Conservation (phyloP, 2,113 vertebrate species). For the Columba livia region DNA sequence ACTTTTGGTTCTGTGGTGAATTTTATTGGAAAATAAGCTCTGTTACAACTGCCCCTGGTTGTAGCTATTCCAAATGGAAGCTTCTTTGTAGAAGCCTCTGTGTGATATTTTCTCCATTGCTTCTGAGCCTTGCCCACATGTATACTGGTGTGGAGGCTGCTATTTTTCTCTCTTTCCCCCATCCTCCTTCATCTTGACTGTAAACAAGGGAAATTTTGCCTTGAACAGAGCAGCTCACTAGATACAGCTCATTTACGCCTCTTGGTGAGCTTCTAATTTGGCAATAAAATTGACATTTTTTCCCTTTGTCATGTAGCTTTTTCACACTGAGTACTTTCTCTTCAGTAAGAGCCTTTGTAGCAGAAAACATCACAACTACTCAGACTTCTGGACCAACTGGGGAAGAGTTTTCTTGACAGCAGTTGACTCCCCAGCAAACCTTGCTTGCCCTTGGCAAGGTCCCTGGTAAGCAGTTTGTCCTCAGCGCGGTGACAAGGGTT, state of each 20-base stretch:
- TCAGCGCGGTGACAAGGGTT: background rate
- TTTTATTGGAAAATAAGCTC: conserved; percentile 47
- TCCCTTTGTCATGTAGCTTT: background rate
- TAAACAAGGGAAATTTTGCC: conserved; percentile 25
- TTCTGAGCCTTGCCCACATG: conserved; percentile 37
- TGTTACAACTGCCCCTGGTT: conserved; percentile 38
- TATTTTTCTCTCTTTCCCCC: background rate
- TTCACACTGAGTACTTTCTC: background rate
- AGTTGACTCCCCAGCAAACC: background rate
- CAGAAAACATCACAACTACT: background rate
- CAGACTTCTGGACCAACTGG: background rate
- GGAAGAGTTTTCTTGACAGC: background rate
- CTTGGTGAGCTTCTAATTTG: background rate
- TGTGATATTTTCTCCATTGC: background rate
- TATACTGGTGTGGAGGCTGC: background rate
- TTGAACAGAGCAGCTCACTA: conserved; percentile 20
- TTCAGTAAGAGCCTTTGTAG: background rate
- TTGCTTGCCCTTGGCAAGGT: background rate
- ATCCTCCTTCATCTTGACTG: background rate
- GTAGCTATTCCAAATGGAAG: conserved; percentile 16
- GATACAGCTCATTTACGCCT: background rate
- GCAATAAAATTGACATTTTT: conserved; percentile 30
- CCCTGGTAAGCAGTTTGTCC: background rate
- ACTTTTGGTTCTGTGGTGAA: conserved; percentile 27
- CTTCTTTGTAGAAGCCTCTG: background rate